Evolutionary conservation across 2,888 invertebrate genomes (phyloP).

Genomic region (Drosophila borborema): DNA sequence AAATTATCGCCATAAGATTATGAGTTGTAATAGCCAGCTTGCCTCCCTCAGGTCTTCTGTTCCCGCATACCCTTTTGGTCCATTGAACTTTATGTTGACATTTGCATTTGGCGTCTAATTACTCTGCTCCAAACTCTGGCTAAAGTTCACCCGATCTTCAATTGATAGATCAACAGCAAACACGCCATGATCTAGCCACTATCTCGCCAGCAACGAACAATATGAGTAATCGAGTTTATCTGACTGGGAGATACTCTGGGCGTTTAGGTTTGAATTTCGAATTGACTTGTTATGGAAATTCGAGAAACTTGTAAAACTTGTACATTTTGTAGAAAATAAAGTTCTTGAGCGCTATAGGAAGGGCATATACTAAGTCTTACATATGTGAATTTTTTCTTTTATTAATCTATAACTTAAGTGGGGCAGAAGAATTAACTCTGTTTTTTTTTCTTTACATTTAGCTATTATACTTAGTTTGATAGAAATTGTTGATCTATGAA

Average conservation of each 20-base stretch:
- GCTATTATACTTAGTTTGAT: no score
- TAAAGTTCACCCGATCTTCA: conserved; percentile 66
- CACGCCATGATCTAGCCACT: conserved; percentile 58
- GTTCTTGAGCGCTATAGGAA: no score
- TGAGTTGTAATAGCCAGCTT: conserved; percentile 38
- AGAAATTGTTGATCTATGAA: no score
- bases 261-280: no score
- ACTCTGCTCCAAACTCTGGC: conserved; percentile 33
- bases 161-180: conserved; percentile 68
- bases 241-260: neutral
- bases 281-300: no score
- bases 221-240: neutral
- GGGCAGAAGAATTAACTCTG: no score
- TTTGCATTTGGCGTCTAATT: conserved; percentile 70
- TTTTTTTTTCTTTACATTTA: no score
- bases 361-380: no score
- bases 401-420: no score
- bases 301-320: no score
- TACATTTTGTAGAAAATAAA: no score
- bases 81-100: conserved; percentile 76
- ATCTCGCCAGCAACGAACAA: neutral
- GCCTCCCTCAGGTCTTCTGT: neutral
- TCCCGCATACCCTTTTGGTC: conserved; percentile 13
- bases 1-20: conserved; percentile 79
- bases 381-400: no score